A percentile compares a stretch with the other conserved stretches of the same genome.
Evolutionary conservation across 2,888 invertebrate genomes (phyloP).

Genomic region (Odontocolon sp.): DNA sequence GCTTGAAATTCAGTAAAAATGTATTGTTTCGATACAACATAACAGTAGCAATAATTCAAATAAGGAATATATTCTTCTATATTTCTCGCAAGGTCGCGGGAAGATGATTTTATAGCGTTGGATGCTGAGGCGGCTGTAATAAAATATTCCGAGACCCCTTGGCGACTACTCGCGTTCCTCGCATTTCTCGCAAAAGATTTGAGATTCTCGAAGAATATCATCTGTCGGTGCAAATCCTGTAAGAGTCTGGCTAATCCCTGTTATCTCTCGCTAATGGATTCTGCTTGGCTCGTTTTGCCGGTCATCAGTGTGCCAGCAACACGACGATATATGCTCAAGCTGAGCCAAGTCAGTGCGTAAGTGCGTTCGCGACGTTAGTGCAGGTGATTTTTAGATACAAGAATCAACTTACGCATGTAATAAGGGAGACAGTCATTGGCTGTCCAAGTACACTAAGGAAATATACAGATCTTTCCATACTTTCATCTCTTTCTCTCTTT

Average conservation of each 20-base stretch:
- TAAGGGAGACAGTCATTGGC: too few relatives aligned
- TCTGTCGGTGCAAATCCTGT: background rate
- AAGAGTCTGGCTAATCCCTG: conserved; percentile 62
- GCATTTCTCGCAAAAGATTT: conserved; percentile 37
- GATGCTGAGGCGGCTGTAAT: conserved; percentile 9
- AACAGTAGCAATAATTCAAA: too few relatives aligned
- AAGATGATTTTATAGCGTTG: conserved; percentile 9
- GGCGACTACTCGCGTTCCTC: conserved; percentile 20
- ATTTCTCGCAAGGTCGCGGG: conserved; percentile 22
- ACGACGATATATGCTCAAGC: background rate
- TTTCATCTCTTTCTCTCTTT: too few relatives aligned
- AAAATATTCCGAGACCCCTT: conserved; percentile 27
- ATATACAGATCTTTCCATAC: too few relatives aligned
- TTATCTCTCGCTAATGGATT: conserved; percentile 71
- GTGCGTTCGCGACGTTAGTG: too few relatives aligned
- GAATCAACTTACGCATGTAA: too few relatives aligned
- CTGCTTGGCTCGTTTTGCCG: conserved; percentile 26
- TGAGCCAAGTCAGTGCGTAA: too few relatives aligned
- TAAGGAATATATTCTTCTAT: too few relatives aligned
- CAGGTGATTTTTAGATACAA: too few relatives aligned
- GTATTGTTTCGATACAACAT: too few relatives aligned
- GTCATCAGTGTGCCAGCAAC: conserved; percentile 19
- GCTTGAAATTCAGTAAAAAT: too few relatives aligned
- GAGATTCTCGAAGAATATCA: background rate
- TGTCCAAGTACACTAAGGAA: too few relatives aligned